phyloP scores from a whole-genome alignment of 2,888 invertebrate genomes.

The Fragum whitleyi region DNA sequence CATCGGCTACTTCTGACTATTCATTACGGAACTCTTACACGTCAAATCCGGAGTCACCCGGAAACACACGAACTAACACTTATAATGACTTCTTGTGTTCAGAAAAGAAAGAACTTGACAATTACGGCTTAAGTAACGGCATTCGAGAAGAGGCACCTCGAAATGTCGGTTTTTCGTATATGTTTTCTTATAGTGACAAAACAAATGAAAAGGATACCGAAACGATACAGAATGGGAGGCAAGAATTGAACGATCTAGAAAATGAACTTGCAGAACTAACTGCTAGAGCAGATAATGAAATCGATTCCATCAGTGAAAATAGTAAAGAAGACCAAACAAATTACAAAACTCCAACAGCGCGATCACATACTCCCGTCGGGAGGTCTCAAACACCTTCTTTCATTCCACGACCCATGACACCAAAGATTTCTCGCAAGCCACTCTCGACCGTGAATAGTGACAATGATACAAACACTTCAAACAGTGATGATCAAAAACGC shows the following conservation, averaged over 20 bases:
- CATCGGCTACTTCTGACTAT: slow-evolving; percentile 46
- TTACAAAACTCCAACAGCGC: neutral
- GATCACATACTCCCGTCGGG: slow-evolving; percentile 53
- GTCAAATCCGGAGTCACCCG: slow-evolving; percentile 25
- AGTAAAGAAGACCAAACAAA: slow-evolving; percentile 30
- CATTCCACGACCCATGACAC: slow-evolving; percentile 68
- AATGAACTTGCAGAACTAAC: slow-evolving; percentile 18
- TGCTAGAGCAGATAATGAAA: slow-evolving; percentile 19
- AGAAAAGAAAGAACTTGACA: neutral
- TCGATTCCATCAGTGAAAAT: slow-evolving; percentile 31
- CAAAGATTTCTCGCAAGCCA: slow-evolving; percentile 59
- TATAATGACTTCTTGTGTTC: slow-evolving; percentile 20
- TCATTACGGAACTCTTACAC: slow-evolving; percentile 35
- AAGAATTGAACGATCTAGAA: slow-evolving; percentile 5
- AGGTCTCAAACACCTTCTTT: slow-evolving; percentile 67
- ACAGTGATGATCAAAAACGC: slow-evolving; percentile 12
- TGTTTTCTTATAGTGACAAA: slow-evolving; percentile 26
- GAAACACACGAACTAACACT: slow-evolving; percentile 45
- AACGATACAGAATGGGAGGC: neutral
- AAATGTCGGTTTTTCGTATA: slow-evolving; percentile 12
- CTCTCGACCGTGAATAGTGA: slow-evolving; percentile 41
- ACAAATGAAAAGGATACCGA: neutral
- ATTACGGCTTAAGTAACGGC: neutral
- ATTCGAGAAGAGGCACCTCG: neutral
- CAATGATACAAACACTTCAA: neutral